Base-by-base conservation (phyloP, 2,888 invertebrate genomes). In the Synanthedon andrenaeformis region DNA sequence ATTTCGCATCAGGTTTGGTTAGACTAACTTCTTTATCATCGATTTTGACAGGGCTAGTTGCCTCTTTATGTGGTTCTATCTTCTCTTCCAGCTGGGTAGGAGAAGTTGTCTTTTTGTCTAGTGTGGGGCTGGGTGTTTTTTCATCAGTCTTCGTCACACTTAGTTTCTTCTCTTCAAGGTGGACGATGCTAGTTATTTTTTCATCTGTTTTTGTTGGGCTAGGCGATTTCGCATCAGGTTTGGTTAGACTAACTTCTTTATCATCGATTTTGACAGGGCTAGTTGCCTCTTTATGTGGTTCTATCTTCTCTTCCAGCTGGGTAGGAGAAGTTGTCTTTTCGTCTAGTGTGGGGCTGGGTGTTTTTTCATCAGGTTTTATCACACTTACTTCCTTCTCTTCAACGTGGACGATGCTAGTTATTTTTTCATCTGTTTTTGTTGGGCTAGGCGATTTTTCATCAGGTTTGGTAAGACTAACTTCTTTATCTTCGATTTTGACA, bases 21-120 rank as follows among this genome's bases (percentile, higher is more conserved):
- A 54, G 56, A 17, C 58, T 64, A 0, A 54, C 52, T 4, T 28
- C 41, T 8, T 57, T 62, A 0, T 62, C 57, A 2, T 57, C 57
- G 2, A 49, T 41, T 13, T 35, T 50, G 1, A 13, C 42, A 6
- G 56, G 51, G 41, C 54, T 57, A 11, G 49, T 48, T 14, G 5
- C 42, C 42, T 56, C 56, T 5, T 57, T 52, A 0, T 23, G n/a
- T 1, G 48, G 28, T 23, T 59, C n/a, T n/a, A n/a, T n/a, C n/a
- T n/a, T n/a, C n/a, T n/a, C n/a, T n/a, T n/a, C n/a, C n/a, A n/a
- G n/a, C n/a, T n/a, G n/a, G n/a, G n/a, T n/a, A n/a, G n/a, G n/a
- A n/a, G n/a, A n/a, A n/a, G n/a, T n/a, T n/a, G n/a, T n/a, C n/a
- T n/a, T n/a, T n/a, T n/a, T n/a, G n/a, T n/a, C n/a, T n/a, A n/a